Percentiles rank a stretch among this genome's conserved stretches.
Conservation (phyloP, 2,797 vertebrate species). For the Microctenopoma steveboyesi region DNA sequence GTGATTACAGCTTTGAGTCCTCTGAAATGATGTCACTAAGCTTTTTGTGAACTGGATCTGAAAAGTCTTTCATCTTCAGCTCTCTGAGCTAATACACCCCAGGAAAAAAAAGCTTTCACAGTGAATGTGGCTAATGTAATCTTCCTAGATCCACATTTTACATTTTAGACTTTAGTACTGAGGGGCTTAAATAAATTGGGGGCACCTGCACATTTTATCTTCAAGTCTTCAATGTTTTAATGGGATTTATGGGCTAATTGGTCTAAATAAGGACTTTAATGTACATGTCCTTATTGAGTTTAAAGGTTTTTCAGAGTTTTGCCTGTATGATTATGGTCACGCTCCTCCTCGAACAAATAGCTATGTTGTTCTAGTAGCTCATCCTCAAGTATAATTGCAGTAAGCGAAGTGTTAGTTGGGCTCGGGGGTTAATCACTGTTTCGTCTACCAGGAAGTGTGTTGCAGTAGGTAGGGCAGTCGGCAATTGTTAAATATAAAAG, state of each 20-base stretch:
- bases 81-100: slow-evolving; percentile 27
- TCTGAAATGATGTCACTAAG: slow-evolving; percentile 13
- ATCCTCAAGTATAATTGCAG: too few species aligned
- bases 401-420: too few species aligned
- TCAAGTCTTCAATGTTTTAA: background rate
- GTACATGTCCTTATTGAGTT: background rate
- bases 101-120: slow-evolving; percentile 2
- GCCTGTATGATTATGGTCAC: background rate
- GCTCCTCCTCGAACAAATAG: background rate
- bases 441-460: too few species aligned
- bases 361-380: too few species aligned
- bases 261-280: background rate
- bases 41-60: slow-evolving; percentile 21
- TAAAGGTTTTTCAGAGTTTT: background rate
- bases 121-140: slow-evolving; percentile 30
- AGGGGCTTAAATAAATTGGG: background rate
- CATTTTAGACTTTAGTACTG: background rate
- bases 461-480: too few species aligned
- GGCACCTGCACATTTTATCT: slow-evolving; percentile 12
- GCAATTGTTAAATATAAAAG: too few species aligned
- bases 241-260: background rate
- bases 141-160: slow-evolving; percentile 7
- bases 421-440: too few species aligned
- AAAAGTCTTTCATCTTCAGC: slow-evolving; percentile 42
- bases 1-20: slow-evolving; percentile 13